phyloP scores from a whole-genome alignment of 2,113 vertebrate genomes.

The Spermophilus dauricus region DNA sequence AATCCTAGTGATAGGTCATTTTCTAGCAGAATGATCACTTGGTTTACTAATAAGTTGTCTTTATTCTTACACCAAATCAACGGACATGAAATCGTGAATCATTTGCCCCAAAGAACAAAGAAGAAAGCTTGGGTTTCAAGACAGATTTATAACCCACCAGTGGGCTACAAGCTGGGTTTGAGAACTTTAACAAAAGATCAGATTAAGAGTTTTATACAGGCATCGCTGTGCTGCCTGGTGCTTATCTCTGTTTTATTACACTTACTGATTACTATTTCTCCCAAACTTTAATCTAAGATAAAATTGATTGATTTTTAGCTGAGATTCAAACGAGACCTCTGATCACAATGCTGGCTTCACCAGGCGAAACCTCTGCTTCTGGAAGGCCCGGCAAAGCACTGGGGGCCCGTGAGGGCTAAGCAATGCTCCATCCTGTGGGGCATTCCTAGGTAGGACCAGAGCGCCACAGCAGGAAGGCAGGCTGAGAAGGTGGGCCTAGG shows the following conservation, averaged over 20 bases:
- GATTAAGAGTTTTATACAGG: constrained; percentile 49
- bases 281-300: constrained; percentile 34
- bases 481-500: neutral
- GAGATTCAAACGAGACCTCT: constrained; percentile 51
- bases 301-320: constrained; percentile 64
- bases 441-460: neutral
- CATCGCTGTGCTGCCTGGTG: neutral
- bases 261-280: constrained; percentile 54
- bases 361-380: neutral
- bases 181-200: constrained; percentile 60
- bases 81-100: constrained; percentile 14
- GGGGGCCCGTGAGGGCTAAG: neutral
- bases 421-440: neutral
- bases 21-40: constrained; percentile 24
- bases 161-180: constrained; percentile 34
- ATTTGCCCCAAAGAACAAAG: constrained; percentile 43
- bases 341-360: neutral
- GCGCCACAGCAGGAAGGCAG: neutral
- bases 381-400: neutral
- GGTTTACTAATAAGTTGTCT: constrained; percentile 5
- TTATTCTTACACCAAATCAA: constrained; percentile 43
- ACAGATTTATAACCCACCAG: neutral
- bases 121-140: neutral
- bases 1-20: neutral
- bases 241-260: constrained; percentile 47